Evolutionary conservation across 2,888 invertebrate genomes (phyloP).

Genomic region (Drosophila rubida): DNA sequence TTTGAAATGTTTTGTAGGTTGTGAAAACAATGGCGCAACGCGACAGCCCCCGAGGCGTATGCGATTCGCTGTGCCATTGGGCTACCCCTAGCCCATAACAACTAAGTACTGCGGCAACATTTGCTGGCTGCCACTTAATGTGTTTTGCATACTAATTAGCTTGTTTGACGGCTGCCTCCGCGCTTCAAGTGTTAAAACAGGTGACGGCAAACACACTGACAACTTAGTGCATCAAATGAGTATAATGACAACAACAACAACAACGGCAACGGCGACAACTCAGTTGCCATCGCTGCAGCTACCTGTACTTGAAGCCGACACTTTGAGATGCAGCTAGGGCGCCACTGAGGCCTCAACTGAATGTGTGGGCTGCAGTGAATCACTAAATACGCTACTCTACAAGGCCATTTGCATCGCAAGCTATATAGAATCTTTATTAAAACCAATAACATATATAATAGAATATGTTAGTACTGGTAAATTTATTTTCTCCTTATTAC

Average conservation of each 20-base stretch:
- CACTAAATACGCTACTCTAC: conserved; percentile 33
- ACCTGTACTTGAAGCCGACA: conserved; percentile 62
- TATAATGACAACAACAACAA: conserved; percentile 29
- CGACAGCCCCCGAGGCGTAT: conserved; percentile 12
- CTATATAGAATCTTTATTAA: too few species aligned
- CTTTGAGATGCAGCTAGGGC: conserved; percentile 48
- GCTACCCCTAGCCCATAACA: conserved; percentile 4
- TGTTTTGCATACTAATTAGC: conserved; percentile 77
- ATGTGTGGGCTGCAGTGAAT: conserved; percentile 4
- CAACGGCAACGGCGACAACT: conserved; percentile 28
- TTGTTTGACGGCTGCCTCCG: conserved; percentile 68
- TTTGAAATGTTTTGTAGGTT: conserved; percentile 73
- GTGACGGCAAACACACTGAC: conserved; percentile 62
- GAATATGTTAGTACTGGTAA: too few species aligned
- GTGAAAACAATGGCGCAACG: conserved; percentile 53
- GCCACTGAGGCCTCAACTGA: conserved; percentile 15
- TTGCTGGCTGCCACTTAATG: conserved; percentile 71
- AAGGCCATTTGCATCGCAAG: not conserved
- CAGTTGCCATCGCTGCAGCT: conserved; percentile 26
- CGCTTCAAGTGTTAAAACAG: conserved; percentile 68
- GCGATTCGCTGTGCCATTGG: conserved; percentile 22
- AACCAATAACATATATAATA: too few species aligned
- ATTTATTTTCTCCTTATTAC: too few species aligned
- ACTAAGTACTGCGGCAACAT: conserved; percentile 66
- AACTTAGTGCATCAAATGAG: conserved; percentile 57